These are phyloP conservation scores for Brachynemurus nebulosus DNA, from an alignment of 2,888 invertebrate species.

Conservation along the genomic window DNA sequence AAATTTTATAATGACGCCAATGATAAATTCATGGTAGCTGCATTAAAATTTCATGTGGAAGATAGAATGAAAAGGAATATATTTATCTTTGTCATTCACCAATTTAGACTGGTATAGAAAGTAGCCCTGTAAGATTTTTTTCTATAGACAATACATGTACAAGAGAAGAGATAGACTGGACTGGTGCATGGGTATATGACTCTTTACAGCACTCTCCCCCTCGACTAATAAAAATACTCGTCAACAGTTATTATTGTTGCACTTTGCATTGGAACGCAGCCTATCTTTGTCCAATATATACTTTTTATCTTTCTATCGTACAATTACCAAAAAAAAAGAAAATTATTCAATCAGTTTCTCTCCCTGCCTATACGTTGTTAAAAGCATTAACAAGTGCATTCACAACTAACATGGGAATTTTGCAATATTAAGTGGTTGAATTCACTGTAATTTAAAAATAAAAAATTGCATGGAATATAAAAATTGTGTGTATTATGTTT, in stretches of 20 bases:
- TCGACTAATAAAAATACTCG: not conserved
- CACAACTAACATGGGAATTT: too few species aligned
- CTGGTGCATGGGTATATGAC: not conserved
- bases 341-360: too few species aligned
- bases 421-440: too few species aligned
- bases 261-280: not conserved
- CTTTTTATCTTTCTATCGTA: not conserved
- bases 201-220: not conserved
- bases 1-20: not conserved
- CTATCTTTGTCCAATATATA: not conserved
- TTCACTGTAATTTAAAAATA: too few species aligned
- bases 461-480: too few species aligned
- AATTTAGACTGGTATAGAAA: slow-evolving; percentile 5
- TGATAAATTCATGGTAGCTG: not conserved
- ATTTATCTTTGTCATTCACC: slow-evolving; percentile 5
- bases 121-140: slow-evolving; percentile 6
- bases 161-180: not conserved
- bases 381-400: too few species aligned
- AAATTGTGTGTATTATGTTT: too few species aligned
- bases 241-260: slow-evolving; percentile 2
- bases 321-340: not conserved
- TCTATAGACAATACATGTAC: not conserved
- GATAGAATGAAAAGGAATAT: not conserved
- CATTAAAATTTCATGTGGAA: not conserved
- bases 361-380: too few species aligned